Evolutionary conservation across 2,113 vertebrate genomes (phyloP), one percentile per base, ranked within the genome.

Genomic region (Oncorhynchus kisutch): DNA sequence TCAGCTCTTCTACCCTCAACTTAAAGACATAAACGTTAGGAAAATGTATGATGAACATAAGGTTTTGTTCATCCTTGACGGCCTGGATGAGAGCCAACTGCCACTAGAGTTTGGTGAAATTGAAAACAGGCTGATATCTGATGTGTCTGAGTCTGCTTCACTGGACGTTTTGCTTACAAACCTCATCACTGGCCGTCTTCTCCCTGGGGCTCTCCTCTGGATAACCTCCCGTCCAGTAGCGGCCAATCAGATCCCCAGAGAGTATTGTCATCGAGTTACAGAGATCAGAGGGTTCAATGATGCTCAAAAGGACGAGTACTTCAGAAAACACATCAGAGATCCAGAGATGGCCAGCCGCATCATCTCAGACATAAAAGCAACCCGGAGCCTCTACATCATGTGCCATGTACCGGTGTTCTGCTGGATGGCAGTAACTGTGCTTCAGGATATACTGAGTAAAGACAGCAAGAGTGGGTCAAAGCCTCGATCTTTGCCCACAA

Each of bases 381-480:
- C 27, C 1, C 59, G 16, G 39, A 65, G 59, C 72, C 72, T 73
- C 1, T 64, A 65, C 14, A 73, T 73, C 20, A 73, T 73, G 34
- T 80, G 74, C 29, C 74, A 24, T 72, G 39, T 45, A 66, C 74
- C 73, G 31, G 64, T 80, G 60, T 75, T 80, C 59, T 62, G n/a
- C 31, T 80, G 62, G 60, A 80, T 75, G 78, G 45, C 74, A 48
- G 78, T 29, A 31, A 16, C 5, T 34, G 74, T 80, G 14, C 72
- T 18, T 60, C 65, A 67, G 25, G 5, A 71, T 18, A 51, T 71
- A 18, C 57, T 72, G 51, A 31, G 16, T 54, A 57, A 57, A 9
- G 57, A n/a, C 57, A 18, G 22, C 3, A 49, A n/a, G 49, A 18
- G 13, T 6, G 27, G 8, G 22, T 29, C 51, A 59, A n/a, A 34